phyloP scores from a whole-genome alignment of 2,888 invertebrate genomes.

The Chalcosyrphus nemorum region DNA sequence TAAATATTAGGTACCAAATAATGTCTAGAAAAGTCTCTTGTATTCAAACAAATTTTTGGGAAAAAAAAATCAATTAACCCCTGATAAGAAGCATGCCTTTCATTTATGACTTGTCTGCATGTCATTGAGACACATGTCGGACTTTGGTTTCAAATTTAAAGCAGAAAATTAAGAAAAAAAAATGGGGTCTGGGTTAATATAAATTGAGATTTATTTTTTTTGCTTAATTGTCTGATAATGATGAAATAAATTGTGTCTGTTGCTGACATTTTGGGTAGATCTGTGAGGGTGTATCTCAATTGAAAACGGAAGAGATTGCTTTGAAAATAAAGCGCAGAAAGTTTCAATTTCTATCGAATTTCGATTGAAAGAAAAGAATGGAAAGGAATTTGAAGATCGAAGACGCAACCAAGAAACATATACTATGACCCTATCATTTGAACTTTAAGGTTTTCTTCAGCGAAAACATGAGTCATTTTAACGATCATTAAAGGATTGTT shows the following conservation, averaged over 20 bases:
- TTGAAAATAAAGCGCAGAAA: no score
- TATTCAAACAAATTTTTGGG: no score
- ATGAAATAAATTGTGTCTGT: background rate
- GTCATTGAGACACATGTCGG: background rate
- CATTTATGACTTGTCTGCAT: background rate
- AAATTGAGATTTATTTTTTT: background rate
- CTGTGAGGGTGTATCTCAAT: background rate
- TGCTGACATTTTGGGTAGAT: background rate
- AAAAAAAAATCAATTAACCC: background rate
- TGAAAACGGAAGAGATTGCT: background rate
- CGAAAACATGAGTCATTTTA: no score
- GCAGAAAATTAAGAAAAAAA: background rate
- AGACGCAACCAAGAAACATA: no score
- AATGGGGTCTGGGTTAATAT: background rate
- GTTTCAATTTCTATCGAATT: no score
- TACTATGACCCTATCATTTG: no score
- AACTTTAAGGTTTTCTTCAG: no score
- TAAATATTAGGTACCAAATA: no score
- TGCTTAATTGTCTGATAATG: background rate
- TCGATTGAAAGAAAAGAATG: no score
- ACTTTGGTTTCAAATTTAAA: slow-evolving; percentile 7
- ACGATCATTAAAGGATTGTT: no score
- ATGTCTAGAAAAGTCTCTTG: background rate
- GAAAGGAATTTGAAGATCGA: no score
- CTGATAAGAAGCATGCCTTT: slow-evolving; percentile 9